Base-by-base conservation (phyloP, 1,140 invertebrate species). In the Euwallacea similis region DNA sequence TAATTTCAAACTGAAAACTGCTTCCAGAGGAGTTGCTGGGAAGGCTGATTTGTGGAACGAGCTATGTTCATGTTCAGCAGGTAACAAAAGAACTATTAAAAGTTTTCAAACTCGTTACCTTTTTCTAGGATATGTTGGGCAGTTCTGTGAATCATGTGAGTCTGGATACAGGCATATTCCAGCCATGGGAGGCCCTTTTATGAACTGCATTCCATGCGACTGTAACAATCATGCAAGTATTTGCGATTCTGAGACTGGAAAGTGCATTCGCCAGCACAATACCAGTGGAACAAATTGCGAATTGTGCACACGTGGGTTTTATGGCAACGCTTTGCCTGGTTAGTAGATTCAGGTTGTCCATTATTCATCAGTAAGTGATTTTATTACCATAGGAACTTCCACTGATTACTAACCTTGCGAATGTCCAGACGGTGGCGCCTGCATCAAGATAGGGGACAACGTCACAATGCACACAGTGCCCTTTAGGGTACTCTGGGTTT, bases 91-190 rank as follows among this genome's bases (percentile, higher is more conserved):
- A 61, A 41, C 13, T 11, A 50, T 50, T 50, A 2, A 50, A 50
- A 50, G 46, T 50, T 50, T 11, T 50, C 13, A 50, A 50, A 41
- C 46, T 63, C 10, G 9, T 6, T 42, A 41, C 0, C 58, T n/a
- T 33, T 21, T 75, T 75, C n/a, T 55, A 79, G 79, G 95, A 0
- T 98, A 98, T 76, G 87, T 93, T 0, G 91, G 97, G 0, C 95
- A 98, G 82, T 98, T 95, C 82, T 99, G 98, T 79, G 97, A 99
- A 83, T 96, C 95, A 0, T 99, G 98, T 81, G 92, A 92, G 0
- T 93, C 95, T 0, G 96, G 96, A 0, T 99, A 90, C 77, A 89
- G 95, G 47, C 94, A 98, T 76, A 92, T 93, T 73, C 93, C 94
- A 0, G 88, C 93, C 0, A 90, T 91, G 73, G 95, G 95, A 7